Base-by-base conservation (phyloP, 2,888 invertebrate genomes). In the Caradrina clavipalpis region DNA sequence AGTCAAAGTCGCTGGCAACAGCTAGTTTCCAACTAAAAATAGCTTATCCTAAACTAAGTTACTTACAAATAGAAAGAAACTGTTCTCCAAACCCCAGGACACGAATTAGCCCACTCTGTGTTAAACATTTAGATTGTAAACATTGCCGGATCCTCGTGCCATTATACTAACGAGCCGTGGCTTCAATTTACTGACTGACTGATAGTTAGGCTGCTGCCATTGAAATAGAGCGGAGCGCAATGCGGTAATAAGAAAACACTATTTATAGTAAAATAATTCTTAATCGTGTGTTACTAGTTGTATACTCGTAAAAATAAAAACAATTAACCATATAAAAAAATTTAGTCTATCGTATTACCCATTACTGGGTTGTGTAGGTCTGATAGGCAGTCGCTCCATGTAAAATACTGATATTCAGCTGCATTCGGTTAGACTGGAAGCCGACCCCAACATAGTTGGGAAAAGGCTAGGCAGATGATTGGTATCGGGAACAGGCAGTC, bases 141-240 rank as follows among this genome's bases (percentile, higher is more conserved):
- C 69, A 82, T 81, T 67, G 73, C 70, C 26, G 19, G 69, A 54
- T 82, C 80, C 73, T 64, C 49, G 19, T 53, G 19, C 80, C 64
- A 76, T 82, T 73, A 76, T 39, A 56, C 83, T 82, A 82, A 81
- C 65, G 76, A 81, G 56, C 60, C 64, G 42, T 26, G 59, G 61
- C 54, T 82, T 73, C 54, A 70, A 69, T 81, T 73, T 73, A 76
- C 69, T 76, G 70, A 55, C 57, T 64, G 68, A 78, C 58, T 79
- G 64, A 68, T 67, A 79, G 66, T 70, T 58, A 61, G 22, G 65
- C 22, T 55, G 22, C 31, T 55, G 7, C 2, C 11, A 22, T 13
- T 19, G 31, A 7, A 35, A 10, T 1, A 0, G 13, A 49, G 47
- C n/a, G 31, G n/a, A 42, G 17, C 19, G 47, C n/a, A 2, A 17